A percentile compares a stretch with the other conserved stretches of the same genome.
Evolutionary conservation across 2,113 vertebrate genomes (phyloP).

Genomic region (Corythaixoides concolor): DNA sequence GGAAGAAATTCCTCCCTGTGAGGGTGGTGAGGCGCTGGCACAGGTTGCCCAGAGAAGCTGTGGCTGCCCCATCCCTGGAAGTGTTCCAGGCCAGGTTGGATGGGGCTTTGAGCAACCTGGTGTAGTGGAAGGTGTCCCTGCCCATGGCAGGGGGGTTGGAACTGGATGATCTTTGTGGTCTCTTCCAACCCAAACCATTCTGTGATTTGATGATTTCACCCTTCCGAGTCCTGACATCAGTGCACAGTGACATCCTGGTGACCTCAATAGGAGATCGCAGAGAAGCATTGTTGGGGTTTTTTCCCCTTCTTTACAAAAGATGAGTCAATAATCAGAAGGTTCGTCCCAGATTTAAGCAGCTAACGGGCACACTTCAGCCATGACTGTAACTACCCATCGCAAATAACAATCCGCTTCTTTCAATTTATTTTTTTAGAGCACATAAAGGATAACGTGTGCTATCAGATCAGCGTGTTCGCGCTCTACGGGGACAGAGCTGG

Average conservation of each 20-base stretch:
- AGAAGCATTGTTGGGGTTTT: not conserved
- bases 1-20: no score
- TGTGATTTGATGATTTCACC: no score
- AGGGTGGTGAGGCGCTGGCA: no score
- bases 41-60: no score
- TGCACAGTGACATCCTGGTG: accelerated
- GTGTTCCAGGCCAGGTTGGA: no score
- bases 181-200: no score
- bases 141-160: no score
- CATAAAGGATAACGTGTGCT: slow-evolving; percentile 58
- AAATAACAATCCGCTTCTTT: accelerated
- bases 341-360: not conserved
- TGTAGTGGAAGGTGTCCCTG: no score
- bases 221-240: accelerated
- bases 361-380: not conserved
- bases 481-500: slow-evolving; percentile 54
- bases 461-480: slow-evolving; percentile 55
- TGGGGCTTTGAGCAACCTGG: no score
- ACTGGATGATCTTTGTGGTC: no score
- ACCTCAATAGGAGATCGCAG: not conserved
- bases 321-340: not conserved
- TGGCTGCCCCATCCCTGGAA: no score
- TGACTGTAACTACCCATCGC: not conserved
- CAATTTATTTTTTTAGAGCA: slow-evolving; percentile 35
- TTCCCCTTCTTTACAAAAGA: not conserved